phyloP scores from a whole-genome alignment of 1,140 invertebrate species.

The Mya arenaria region DNA sequence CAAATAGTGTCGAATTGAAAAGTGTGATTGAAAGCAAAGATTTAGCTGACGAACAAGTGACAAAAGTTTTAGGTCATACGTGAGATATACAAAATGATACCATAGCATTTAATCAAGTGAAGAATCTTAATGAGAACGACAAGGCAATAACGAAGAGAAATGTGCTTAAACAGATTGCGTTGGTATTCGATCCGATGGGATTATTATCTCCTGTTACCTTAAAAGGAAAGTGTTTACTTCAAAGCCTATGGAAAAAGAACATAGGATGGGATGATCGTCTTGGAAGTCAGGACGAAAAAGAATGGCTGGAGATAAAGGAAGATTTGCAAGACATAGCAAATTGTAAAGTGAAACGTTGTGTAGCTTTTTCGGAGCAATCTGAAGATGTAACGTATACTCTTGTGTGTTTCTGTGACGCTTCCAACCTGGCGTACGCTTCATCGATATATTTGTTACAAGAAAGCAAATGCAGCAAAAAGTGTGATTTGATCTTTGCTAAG shows the following conservation, averaged over 20 bases:
- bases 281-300: background rate
- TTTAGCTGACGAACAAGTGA: background rate
- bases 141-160: background rate
- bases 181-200: background rate
- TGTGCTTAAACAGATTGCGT: background rate
- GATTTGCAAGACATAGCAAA: background rate
- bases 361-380: background rate
- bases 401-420: slow-evolving; percentile 3
- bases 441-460: background rate
- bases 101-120: background rate
- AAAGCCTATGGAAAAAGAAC: background rate
- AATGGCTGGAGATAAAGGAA: background rate
- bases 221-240: background rate
- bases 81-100: slow-evolving; percentile 1
- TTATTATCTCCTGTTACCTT: background rate
- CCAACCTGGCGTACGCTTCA: background rate
- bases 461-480: background rate
- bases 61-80: background rate
- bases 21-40: background rate
- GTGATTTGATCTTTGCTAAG: background rate
- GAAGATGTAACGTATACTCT: background rate
- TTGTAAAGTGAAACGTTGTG: background rate
- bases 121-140: background rate
- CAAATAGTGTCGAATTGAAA: background rate
- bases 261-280: background rate